phyloP scores from a whole-genome alignment of 2,888 invertebrate species.

The Chesias legatella region DNA sequence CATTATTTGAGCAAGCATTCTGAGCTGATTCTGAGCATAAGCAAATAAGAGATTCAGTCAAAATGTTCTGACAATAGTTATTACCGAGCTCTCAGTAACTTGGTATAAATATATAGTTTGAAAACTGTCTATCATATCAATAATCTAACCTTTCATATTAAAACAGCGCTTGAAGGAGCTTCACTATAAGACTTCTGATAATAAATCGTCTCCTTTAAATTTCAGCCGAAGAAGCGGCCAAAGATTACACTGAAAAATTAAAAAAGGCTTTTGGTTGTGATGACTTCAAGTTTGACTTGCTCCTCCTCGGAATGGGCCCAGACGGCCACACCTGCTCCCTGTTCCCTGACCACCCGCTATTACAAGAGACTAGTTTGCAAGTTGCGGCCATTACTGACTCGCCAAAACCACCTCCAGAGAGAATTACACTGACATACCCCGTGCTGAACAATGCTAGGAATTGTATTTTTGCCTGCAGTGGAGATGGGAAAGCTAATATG shows the following conservation, averaged over 20 bases:
- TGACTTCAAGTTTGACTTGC: conserved; percentile 86
- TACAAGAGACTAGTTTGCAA: conserved; percentile 83
- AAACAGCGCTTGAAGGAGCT: too few relatives aligned
- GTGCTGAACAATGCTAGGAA: conserved; percentile 92
- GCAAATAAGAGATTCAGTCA: too few relatives aligned
- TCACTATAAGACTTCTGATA: too few relatives aligned
- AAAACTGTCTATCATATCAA: too few relatives aligned
- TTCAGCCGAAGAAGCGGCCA: conserved; percentile 87
- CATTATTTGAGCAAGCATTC: too few relatives aligned
- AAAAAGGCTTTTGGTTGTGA: conserved; percentile 79
- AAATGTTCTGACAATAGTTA: too few relatives aligned
- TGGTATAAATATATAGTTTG: too few relatives aligned
- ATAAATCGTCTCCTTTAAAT: conserved; percentile 29
- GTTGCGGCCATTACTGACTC: conserved; percentile 94
- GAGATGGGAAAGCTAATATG: conserved; percentile 93
- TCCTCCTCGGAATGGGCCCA: conserved; percentile 97
- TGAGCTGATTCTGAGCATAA: too few relatives aligned
- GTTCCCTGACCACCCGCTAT: conserved; percentile 87
- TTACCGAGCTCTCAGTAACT: too few relatives aligned
- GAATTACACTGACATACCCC: conserved; percentile 95
- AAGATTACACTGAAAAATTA: conserved; percentile 86
- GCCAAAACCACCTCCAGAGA: conserved; percentile 95
- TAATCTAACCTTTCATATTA: too few relatives aligned
- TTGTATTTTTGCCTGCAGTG: conserved; percentile 92
- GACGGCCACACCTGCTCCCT: conserved; percentile 99